Evolutionary conservation across 2,888 invertebrate species (phyloP), one percentile per base, ranked within the genome.

Genomic region (Drosophila percnosoma): DNA sequence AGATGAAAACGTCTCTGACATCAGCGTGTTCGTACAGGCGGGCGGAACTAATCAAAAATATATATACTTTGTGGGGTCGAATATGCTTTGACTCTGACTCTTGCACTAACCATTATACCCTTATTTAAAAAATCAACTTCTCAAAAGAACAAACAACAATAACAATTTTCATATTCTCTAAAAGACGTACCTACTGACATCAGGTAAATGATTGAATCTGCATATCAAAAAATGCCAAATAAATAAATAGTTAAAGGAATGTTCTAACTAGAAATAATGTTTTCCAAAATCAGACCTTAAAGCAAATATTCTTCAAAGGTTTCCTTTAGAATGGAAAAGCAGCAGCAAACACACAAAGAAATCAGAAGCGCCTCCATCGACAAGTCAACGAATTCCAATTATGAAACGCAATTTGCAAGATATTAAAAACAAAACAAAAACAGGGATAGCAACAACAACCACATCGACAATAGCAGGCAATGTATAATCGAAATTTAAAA

Each of bases 331-430:
- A 48, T 27, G 24, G 15, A 48, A 48, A 27, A 27, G 48, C 6
- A 18, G n/a, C 2, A 52, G 4, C 29, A 29, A 7, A 29, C 10
- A 2, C 18, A 27, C 5, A 27, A 40, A 1, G 13, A 4, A 29
- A n/a, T 18, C 27, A 13, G n/a, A 7, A 13, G 29, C 18, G n/a
- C 7, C 11, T n/a, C 11, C n/a, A 40, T 27, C n/a, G 3, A 13
- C 11, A 33, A 15, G 36, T 51, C 31, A 52, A 31, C 51, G 18
- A 24, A 33, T 55, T 18, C 57, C 55, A 72, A 66, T 57, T 42
- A 40, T 49, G 53, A 33, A 59, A 40, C 13, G 48, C 36, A 65
- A 51, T 33, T 2, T 48, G 18, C 24, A n/a, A 10, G 21, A n/a
- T 40, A 15, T 29, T 13, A n/a, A 7, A 10, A 40, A 1, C 27